These are phyloP conservation scores for Aptenodytes patagonicus DNA, from an alignment of 2,113 vertebrate genomes.

Conservation along the genomic window DNA sequence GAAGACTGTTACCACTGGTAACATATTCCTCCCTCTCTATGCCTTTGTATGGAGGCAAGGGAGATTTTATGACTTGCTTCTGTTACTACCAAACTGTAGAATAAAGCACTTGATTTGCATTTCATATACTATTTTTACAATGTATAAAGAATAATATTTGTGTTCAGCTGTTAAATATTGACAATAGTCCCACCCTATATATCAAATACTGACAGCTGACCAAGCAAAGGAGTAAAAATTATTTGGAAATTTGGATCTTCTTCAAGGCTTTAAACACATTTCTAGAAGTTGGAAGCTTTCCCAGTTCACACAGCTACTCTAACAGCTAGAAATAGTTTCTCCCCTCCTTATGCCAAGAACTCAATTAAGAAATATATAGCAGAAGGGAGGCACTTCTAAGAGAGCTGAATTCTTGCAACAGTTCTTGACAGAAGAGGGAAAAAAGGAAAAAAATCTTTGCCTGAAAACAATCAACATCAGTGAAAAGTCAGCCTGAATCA, in stretches of 20 bases:
- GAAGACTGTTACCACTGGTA: background rate
- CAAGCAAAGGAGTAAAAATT: slow-evolving; percentile 27
- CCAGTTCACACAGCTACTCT: slow-evolving; percentile 25
- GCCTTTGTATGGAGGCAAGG: slow-evolving; percentile 23
- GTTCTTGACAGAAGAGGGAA: background rate
- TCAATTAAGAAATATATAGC: slow-evolving; percentile 23
- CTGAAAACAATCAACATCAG: background rate
- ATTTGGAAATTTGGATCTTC: slow-evolving; percentile 9
- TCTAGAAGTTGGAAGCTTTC: slow-evolving; percentile 21
- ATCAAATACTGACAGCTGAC: slow-evolving; percentile 48
- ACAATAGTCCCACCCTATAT: slow-evolving; percentile 19
- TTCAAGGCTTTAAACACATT: slow-evolving; percentile 18
- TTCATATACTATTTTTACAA: slow-evolving; percentile 28
- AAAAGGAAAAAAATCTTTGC: background rate
- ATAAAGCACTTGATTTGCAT: slow-evolving; percentile 25
- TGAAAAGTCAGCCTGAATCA: background rate
- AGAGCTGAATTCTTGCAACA: background rate
- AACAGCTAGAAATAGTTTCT: slow-evolving; percentile 45
- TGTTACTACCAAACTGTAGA: background rate
- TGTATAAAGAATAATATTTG: slow-evolving; percentile 35
- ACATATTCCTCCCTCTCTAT: background rate
- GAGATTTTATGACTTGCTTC: slow-evolving; percentile 18
- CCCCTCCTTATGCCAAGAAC: slow-evolving; percentile 31
- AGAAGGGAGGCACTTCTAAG: background rate
- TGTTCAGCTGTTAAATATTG: slow-evolving; percentile 40